These are phyloP conservation scores for Amphiura filiformis DNA, from an alignment of 35 echinoderm and acorn worm genomes.

Conservation along the genomic window DNA sequence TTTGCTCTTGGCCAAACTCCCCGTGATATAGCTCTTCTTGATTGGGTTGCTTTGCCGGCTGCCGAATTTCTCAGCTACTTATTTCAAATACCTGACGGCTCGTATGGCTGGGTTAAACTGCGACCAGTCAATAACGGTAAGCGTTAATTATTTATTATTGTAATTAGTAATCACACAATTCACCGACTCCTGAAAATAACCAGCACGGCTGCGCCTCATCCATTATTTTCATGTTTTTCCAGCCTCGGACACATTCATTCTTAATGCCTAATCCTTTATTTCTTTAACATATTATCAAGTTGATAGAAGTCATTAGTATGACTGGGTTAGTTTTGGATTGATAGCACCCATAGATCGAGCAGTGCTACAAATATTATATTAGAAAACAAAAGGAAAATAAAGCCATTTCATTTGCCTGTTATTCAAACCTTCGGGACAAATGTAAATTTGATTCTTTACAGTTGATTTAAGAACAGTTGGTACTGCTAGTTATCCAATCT, in stretches of 20 bases:
- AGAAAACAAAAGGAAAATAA: too few species aligned
- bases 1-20: background rate
- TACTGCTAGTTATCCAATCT: conserved; percentile 20
- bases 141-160: too few species aligned
- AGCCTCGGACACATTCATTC: too few species aligned
- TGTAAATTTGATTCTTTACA: conserved; percentile 1
- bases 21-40: background rate
- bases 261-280: too few species aligned
- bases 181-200: background rate
- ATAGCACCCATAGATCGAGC: too few species aligned
- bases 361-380: too few species aligned
- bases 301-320: too few species aligned
- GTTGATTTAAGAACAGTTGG: conserved; percentile 41
- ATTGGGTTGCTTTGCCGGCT: background rate
- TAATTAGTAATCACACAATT: background rate
- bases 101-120: conserved; percentile 24
- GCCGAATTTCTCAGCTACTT: background rate
- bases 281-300: too few species aligned
- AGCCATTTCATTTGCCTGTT: too few species aligned
- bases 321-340: too few species aligned
- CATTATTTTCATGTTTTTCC: background rate
- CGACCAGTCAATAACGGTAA: conserved; percentile 50
- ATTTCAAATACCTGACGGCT: conserved; percentile 14
- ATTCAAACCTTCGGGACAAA: too few species aligned
- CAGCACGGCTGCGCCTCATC: background rate